These are phyloP conservation scores for Drosophila bipectinata DNA, from an alignment of 1,140 invertebrate genomes.

Conservation along the genomic window DNA sequence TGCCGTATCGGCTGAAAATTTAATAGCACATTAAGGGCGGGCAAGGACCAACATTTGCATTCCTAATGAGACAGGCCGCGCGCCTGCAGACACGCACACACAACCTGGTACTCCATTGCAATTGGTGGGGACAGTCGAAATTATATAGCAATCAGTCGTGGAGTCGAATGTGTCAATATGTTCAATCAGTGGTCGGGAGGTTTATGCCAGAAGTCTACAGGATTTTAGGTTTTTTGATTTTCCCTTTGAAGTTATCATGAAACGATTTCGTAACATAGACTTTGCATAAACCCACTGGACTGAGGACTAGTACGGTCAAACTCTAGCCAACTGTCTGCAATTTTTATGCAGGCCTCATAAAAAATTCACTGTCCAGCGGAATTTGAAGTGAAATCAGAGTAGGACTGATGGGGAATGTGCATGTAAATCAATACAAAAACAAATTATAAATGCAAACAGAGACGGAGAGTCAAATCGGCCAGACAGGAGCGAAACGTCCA, in stretches of 20 bases:
- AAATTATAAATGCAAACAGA: conserved; percentile 67
- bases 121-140: conserved; percentile 61
- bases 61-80: conserved; percentile 45
- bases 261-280: not conserved
- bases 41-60: conserved; percentile 67
- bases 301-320: not conserved
- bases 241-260: too few species aligned
- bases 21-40: conserved; percentile 60
- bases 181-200: conserved; percentile 1
- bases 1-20: conserved; percentile 53
- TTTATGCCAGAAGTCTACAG: not conserved
- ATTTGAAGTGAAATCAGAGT: conserved; percentile 28
- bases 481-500: conserved; percentile 46
- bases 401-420: conserved; percentile 32
- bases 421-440: conserved; percentile 63
- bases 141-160: conserved; percentile 72
- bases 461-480: conserved; percentile 7
- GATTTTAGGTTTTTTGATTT: too few species aligned
- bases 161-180: conserved; percentile 56
- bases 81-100: conserved; percentile 5
- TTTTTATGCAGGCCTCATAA: conserved; percentile 51
- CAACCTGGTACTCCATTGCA: conserved; percentile 14
- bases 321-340: conserved; percentile 37
- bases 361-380: conserved; percentile 34
- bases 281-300: not conserved